Base-by-base conservation (phyloP, 1,140 invertebrate species). In the Potamilus streckersoni region DNA sequence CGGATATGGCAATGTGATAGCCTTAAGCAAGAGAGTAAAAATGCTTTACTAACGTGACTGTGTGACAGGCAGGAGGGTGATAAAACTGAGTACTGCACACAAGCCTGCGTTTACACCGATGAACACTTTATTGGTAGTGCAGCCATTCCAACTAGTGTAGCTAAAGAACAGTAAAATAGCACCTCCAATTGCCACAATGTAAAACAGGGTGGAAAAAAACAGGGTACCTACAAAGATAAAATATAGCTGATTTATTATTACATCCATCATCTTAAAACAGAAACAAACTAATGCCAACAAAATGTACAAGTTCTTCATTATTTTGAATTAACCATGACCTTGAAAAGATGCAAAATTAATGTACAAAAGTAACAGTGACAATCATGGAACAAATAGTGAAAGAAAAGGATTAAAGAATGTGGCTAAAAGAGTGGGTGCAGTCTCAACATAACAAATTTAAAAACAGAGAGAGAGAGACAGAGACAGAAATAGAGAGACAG, bases 91-190 rank as follows among this genome's bases (percentile, higher is more conserved):
- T 57, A 95, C 91, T 59, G 98, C 88, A 85, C 96, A 97, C 3
- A 99, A 90, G 70, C 99, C 95, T 69, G 98, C 88, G 90, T 99
- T 99, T 87, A 99, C 93, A 0, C 96, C 96, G 75, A 99, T 98
- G 89, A 99, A 98, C 90, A 99, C 97, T 90, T 98, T 98, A 85
- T 98, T 97, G 70, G 97, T 91, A 65, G 92, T 92, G 90, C 98
- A 99, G 73, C 93, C 94, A 74, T 93, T 90, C 1, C 93, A 94
- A 83, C 93, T 92, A 56, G 96, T 96, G 86, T 97, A 99, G 88
- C 94, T 96, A 31, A 96, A 91, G 87, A 94, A 99, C 27, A 99
- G 93, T 20, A 98, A 88, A 57, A 95, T 92, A 70, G 96, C 92
- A 74, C 95, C 96, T 76, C 94, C 93, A 62, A 99, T 91, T 3